A percentile compares a stretch with the other conserved stretches of the same genome.
phyloP scores from a whole-genome alignment of 2,888 invertebrate genomes.

The Caenorhabditis virilis region DNA sequence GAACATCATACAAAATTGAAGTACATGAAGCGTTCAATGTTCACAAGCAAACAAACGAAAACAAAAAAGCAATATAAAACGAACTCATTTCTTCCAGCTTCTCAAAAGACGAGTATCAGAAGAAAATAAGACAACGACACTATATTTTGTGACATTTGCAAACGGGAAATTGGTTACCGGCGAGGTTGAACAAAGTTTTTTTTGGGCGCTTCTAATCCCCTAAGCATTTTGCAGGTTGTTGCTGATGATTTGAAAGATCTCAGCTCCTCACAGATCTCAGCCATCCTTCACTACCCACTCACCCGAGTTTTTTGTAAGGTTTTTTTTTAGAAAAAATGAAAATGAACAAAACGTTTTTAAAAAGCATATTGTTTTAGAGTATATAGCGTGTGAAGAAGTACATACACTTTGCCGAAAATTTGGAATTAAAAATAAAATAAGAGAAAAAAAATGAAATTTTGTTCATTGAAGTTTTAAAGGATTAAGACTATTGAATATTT shows the following conservation, averaged over 20 bases:
- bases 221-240: constrained; percentile 37
- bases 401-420: not conserved
- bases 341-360: too few relatives aligned
- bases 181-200: too few relatives aligned
- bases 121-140: constrained; percentile 12
- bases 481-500: too few relatives aligned
- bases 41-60: not conserved
- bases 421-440: not conserved
- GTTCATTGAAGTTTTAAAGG: too few relatives aligned
- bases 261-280: constrained; percentile 34
- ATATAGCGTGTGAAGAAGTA: too few relatives aligned
- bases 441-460: not conserved
- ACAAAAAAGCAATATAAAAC: not conserved
- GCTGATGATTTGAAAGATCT: constrained; percentile 37
- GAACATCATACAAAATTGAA: too few relatives aligned
- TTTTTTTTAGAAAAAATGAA: constrained; percentile 1
- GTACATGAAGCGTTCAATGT: too few relatives aligned
- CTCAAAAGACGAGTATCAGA: constrained; percentile 14
- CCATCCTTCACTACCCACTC: constrained; percentile 29
- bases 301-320: constrained; percentile 25
- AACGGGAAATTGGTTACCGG: constrained; percentile 22
- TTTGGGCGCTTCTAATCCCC: too few relatives aligned
- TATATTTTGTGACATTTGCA: constrained; percentile 31
- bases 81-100: constrained; percentile 18
- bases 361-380: too few relatives aligned